Percentiles rank a stretch among this genome's conserved stretches.
Conservation (phyloP, 2,113 vertebrate species). For the Alexandromys fortis region DNA sequence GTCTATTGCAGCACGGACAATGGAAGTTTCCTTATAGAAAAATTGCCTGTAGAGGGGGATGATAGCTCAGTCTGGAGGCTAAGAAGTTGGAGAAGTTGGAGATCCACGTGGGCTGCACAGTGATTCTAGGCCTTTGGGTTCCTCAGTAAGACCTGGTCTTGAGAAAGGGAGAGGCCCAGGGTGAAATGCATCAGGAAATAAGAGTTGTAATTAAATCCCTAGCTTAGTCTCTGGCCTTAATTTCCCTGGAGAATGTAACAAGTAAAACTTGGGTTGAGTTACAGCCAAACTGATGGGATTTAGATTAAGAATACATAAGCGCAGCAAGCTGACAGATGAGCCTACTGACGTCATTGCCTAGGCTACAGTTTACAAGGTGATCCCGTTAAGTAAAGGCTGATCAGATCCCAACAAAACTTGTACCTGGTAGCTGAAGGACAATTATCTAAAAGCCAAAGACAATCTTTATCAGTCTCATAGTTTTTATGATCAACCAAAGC, state of each 20-base stretch:
- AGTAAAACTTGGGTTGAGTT: neutral
- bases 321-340: neutral
- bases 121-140: neutral
- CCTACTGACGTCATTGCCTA: slow-evolving; percentile 22
- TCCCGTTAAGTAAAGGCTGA: neutral
- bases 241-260: slow-evolving; percentile 19
- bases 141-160: neutral
- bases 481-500: slow-evolving; percentile 1
- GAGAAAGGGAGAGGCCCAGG: neutral
- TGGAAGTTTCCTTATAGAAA: neutral
- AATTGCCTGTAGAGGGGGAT: neutral
- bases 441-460: neutral
- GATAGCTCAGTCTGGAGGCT: neutral
- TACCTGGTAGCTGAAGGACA: neutral
- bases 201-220: neutral
- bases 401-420: neutral
- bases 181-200: neutral
- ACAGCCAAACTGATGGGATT: slow-evolving; percentile 16
- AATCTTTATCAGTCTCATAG: neutral
- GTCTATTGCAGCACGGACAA: neutral
- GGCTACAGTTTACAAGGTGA: slow-evolving; percentile 9
- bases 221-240: slow-evolving; percentile 13
- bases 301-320: slow-evolving; percentile 4
- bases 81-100: neutral
- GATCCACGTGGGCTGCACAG: neutral